Evolutionary conservation across 2,797 vertebrate genomes (phyloP), one percentile per base, ranked within the genome.

Genomic region (Acanthornis magna): DNA sequence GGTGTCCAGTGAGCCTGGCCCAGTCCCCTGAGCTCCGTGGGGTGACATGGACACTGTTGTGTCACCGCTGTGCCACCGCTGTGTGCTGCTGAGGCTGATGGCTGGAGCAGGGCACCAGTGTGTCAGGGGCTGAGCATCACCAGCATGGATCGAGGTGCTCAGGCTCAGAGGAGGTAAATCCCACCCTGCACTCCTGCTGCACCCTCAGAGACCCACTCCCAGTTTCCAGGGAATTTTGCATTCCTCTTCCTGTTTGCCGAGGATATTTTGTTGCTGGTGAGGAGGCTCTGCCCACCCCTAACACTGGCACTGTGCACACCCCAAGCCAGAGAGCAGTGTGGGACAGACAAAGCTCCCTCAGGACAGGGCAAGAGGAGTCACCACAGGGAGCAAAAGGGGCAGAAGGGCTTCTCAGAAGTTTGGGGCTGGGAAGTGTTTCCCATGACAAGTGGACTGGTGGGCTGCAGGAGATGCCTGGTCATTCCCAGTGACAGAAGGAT

Each of bases 381-480:
- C 11, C 38, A 15, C 29, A 42, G 55, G 29, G 1, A 48, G 36
- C 55, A 72, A 72, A 63, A 74, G 57, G 53, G 25, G 43, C 0
- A 5, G n/a, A 48, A 62, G 29, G 6, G 17, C 29, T 22, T 20
- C 36, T 57, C 32, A 42, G 87, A 63, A 71, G 5, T 43, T 58
- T 65, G 72, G 27, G n/a, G 55, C 4, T 13, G 25, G 66, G 50
- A 72, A 75, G 58, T 60, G 38, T 50, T 90, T 75, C 71, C 57
- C 40, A 16, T 32, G 54, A 43, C 3, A 34, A 22, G 32, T 1
- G 5, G 7, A 11, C 10, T 50, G n/a, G 11, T 20, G 43, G 21
- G 40, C 47, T 82, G 72, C 26, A 47, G 76, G 38, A 70, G 50
- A 47, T 0, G 0, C 11, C 1, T 3, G 4, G 0, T 8, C 25